These are phyloP conservation scores for Watsonalla binaria DNA, from an alignment of 2,888 invertebrate genomes.

Conservation along the genomic window DNA sequence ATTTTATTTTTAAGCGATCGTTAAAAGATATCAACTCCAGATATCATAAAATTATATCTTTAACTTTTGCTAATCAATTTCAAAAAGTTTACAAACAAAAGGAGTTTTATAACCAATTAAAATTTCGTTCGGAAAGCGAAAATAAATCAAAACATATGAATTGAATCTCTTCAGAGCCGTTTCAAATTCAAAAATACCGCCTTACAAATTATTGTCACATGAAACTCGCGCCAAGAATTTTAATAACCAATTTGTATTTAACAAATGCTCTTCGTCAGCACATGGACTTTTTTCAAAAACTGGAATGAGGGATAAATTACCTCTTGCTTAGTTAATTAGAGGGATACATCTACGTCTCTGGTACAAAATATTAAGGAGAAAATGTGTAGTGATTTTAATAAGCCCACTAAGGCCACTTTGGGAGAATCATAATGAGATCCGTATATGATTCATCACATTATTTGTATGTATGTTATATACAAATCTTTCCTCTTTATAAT, in stretches of 20 bases:
- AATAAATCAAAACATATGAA: not conserved
- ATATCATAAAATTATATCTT: not conserved
- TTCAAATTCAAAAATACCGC: not conserved
- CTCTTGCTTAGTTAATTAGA: constrained; percentile 61
- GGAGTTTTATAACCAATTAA: constrained; percentile 12
- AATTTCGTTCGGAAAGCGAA: constrained; percentile 1
- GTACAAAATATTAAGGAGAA: not conserved
- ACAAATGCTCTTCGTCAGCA: constrained; percentile 52
- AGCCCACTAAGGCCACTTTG: no score
- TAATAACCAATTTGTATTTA: constrained; percentile 77
- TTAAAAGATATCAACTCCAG: constrained; percentile 18
- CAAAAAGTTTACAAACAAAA: not conserved
- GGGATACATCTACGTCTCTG: constrained; percentile 11
- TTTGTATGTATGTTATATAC: no score
- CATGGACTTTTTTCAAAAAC: constrained; percentile 25
- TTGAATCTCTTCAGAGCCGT: not conserved
- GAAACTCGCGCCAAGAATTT: constrained; percentile 58
- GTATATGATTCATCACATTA: no score
- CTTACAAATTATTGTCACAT: constrained; percentile 31
- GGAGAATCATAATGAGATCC: no score
- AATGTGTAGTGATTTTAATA: no score
- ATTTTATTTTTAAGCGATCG: constrained; percentile 61
- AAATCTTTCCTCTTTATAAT: no score
- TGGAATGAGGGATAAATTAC: constrained; percentile 29
- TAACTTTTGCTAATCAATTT: not conserved